Evolutionary conservation across 2,113 vertebrate genomes (phyloP).

Genomic region (Atractosteus spatula): DNA sequence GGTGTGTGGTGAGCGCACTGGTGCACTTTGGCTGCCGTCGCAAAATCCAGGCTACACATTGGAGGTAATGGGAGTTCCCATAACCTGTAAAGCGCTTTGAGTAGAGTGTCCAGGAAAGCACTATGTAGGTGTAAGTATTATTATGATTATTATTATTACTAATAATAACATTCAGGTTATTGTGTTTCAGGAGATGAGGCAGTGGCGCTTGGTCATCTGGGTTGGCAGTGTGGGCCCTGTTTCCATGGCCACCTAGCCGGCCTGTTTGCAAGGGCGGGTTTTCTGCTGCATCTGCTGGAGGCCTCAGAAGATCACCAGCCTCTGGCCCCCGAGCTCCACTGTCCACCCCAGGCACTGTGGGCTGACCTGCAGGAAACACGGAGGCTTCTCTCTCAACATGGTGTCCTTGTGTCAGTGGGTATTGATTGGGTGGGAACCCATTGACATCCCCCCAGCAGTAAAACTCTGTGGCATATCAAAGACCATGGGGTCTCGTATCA

Average conservation of each 20-base stretch:
- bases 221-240: conserved; percentile 42
- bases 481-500: too few relatives aligned
- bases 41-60: too few relatives aligned
- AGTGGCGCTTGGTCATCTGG: conserved; percentile 6
- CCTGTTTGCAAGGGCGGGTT: conserved; percentile 57
- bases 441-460: conserved; percentile 40
- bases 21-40: too few relatives aligned
- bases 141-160: background rate
- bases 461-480: too few relatives aligned
- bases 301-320: conserved; percentile 29
- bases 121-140: too few relatives aligned
- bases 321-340: conserved; percentile 11
- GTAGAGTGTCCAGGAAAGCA: too few relatives aligned
- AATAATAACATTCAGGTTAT: fast-evolving
- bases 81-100: too few relatives aligned
- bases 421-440: conserved; percentile 5
- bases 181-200: conserved; percentile 6
- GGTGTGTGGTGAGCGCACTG: too few relatives aligned
- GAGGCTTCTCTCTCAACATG: conserved; percentile 42
- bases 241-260: conserved; percentile 57
- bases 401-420: conserved; percentile 50
- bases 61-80: too few relatives aligned
- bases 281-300: conserved; percentile 48
- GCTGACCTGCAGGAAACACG: conserved; percentile 44
- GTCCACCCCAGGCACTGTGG: conserved; percentile 43